These are phyloP conservation scores for Muntiacus reevesi DNA, from an alignment of 2,113 vertebrate species.

Conservation along the genomic window DNA sequence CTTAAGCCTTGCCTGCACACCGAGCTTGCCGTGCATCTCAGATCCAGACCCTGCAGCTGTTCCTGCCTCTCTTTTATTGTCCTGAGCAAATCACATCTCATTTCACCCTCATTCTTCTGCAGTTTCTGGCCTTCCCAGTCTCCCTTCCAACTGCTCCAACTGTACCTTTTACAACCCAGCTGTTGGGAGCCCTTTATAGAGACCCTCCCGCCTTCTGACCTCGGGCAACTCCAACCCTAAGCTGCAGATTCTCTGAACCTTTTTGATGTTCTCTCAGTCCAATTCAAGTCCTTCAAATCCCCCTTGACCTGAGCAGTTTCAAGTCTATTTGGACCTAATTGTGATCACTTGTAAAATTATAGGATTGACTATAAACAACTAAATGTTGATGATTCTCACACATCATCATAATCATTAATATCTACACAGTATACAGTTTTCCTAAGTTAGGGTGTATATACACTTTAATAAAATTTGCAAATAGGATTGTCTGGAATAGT, in stretches of 20 bases:
- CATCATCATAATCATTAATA: neutral
- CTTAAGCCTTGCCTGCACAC: neutral
- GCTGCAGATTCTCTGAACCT: neutral
- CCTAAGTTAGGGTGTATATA: neutral
- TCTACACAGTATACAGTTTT: neutral
- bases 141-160: slow-evolving; percentile 5
- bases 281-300: neutral
- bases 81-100: slow-evolving; percentile 35
- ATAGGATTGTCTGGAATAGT: neutral
- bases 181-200: neutral
- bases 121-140: slow-evolving; percentile 17
- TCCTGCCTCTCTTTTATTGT: slow-evolving; percentile 47
- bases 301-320: neutral
- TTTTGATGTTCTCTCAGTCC: neutral
- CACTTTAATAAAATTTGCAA: neutral
- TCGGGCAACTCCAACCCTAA: neutral
- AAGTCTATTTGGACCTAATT: neutral
- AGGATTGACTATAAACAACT: neutral
- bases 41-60: slow-evolving; percentile 32
- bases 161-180: slow-evolving; percentile 44
- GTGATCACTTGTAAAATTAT: neutral
- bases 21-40: neutral
- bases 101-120: slow-evolving; percentile 31
- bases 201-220: neutral
- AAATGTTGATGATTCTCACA: neutral